Evolutionary conservation across 2,888 invertebrate genomes (phyloP).

Genomic region (Melinaea marsaeus): DNA sequence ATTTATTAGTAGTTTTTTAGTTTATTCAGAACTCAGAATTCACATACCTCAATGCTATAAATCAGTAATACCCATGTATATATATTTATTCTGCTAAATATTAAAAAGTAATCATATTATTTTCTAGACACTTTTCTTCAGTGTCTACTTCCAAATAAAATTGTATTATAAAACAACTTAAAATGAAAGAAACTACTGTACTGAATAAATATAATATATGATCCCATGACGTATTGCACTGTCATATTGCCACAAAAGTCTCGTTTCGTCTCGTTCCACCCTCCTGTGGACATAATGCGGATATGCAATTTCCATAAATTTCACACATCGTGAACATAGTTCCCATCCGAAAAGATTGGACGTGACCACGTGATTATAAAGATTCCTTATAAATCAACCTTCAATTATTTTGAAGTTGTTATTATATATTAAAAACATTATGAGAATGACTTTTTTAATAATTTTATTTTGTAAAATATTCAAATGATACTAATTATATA

Average conservation of each 20-base stretch:
- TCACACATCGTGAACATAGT: slow-evolving; percentile 71
- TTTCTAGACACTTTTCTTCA: too few species aligned
- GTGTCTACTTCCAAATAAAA: too few species aligned
- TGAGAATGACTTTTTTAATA: not conserved
- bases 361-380: slow-evolving; percentile 56
- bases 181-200: not conserved
- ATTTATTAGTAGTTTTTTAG: too few species aligned
- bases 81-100: too few species aligned
- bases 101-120: too few species aligned
- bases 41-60: too few species aligned
- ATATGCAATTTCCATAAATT: slow-evolving; percentile 78
- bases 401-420: not conserved
- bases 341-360: slow-evolving; percentile 70
- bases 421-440: not conserved
- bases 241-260: slow-evolving; percentile 29
- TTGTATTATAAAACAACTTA: not conserved
- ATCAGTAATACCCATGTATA: too few species aligned
- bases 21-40: too few species aligned
- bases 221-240: slow-evolving; percentile 17
- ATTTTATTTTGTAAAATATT: not conserved
- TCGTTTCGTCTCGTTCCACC: slow-evolving; percentile 38
- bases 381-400: slow-evolving; percentile 25
- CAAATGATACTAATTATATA: not conserved
- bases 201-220: slow-evolving; percentile 9
- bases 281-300: slow-evolving; percentile 65